phyloP scores from a whole-genome alignment of 2,113 vertebrate genomes.

The Zeus faber region DNA sequence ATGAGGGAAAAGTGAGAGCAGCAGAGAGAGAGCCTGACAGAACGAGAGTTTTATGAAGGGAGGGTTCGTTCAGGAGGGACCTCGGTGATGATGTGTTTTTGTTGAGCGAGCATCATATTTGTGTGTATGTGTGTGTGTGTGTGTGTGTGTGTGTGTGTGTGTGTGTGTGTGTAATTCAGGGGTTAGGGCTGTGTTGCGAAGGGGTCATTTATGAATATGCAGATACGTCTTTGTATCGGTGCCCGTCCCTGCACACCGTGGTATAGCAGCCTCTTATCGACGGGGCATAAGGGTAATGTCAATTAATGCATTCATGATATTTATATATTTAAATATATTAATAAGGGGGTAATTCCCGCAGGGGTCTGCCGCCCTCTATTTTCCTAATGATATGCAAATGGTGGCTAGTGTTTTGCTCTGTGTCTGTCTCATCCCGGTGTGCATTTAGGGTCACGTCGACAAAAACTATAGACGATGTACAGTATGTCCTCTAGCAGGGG shows the following conservation, averaged over 20 bases:
- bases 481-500: too few relatives aligned
- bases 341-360: constrained; percentile 73
- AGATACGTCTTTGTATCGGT: constrained; percentile 10
- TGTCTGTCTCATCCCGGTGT: constrained; percentile 54
- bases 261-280: constrained; percentile 42
- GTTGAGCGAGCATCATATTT: too few relatives aligned
- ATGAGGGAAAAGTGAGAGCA: constrained; percentile 7
- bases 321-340: constrained; percentile 84
- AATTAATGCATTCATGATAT: constrained; percentile 80
- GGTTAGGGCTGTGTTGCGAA: too few relatives aligned
- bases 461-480: constrained; percentile 7
- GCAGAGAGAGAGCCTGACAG: constrained; percentile 33
- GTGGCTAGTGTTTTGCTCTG: constrained; percentile 72
- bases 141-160: too few relatives aligned
- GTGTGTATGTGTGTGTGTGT: too few relatives aligned
- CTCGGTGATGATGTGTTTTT: too few relatives aligned
- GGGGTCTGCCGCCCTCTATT: constrained; percentile 58
- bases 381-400: constrained; percentile 79
- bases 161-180: too few relatives aligned
- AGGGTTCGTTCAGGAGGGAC: too few relatives aligned
- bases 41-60: too few relatives aligned
- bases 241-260: constrained; percentile 47
- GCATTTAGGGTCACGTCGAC: constrained; percentile 44
- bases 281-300: constrained; percentile 50
- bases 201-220: constrained; percentile 2